These are phyloP conservation scores for Papilio polyxenes DNA, from an alignment of 1,140 invertebrate genomes.

Conservation along the genomic window DNA sequence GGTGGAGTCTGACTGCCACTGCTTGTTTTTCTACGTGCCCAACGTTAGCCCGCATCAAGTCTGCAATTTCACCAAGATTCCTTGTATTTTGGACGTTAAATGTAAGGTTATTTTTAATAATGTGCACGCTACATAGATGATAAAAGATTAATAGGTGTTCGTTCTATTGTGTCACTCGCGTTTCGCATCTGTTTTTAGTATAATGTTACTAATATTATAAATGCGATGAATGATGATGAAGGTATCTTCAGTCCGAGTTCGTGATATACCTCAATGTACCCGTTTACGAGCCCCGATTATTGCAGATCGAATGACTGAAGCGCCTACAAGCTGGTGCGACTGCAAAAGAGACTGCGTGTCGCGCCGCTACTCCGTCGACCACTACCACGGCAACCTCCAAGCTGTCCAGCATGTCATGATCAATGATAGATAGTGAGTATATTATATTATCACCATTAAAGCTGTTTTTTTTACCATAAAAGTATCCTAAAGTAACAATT, in stretches of 20 bases:
- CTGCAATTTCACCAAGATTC: conserved; percentile 59
- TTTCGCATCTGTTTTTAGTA: background rate
- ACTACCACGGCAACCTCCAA: conserved; percentile 56
- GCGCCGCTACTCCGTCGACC: conserved; percentile 51
- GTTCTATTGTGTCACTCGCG: background rate
- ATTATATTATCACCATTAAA: background rate
- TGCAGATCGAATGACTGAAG: conserved; percentile 46
- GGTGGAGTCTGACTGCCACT: conserved; percentile 53
- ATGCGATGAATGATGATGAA: no score
- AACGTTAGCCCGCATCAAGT: conserved; percentile 34
- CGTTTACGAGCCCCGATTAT: background rate
- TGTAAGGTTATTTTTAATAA: conserved; percentile 44
- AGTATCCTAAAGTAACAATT: no score
- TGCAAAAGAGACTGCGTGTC: conserved; percentile 62
- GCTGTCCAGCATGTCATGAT: conserved; percentile 49
- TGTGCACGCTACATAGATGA: background rate
- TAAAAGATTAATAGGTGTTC: background rate
- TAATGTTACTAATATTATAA: no score
- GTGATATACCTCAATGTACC: no score
- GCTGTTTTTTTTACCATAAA: no score
- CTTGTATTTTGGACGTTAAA: conserved; percentile 58
- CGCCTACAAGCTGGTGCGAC: conserved; percentile 42
- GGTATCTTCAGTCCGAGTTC: no score
- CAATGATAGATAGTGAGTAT: conserved; percentile 56
- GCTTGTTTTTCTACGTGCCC: conserved; percentile 55